Conservation (phyloP, 2,797 vertebrate species). For the Sparus aurata region DNA sequence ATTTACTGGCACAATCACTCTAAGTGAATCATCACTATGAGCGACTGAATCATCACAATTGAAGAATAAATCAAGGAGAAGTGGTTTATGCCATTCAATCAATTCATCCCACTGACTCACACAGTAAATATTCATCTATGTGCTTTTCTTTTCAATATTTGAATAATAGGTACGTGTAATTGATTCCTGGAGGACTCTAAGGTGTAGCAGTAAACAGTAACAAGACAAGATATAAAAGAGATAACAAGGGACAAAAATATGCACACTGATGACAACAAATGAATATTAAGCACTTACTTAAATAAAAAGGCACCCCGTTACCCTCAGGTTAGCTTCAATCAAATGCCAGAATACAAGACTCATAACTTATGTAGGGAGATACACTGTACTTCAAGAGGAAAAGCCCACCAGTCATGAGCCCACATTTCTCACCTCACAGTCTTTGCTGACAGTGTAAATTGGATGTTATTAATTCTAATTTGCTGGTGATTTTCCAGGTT, state of each 20-base stretch:
- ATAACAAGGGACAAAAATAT: not conserved
- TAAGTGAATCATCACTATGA: conserved; percentile 40
- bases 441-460: not conserved
- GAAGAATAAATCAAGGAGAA: conserved; percentile 21
- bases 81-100: conserved; percentile 13
- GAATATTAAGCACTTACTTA: conserved; percentile 1
- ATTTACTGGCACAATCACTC: conserved; percentile 28
- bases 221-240: not conserved
- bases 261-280: not conserved
- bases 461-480: conserved; percentile 3
- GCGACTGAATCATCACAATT: conserved; percentile 39
- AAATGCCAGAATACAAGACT: conserved; percentile 3
- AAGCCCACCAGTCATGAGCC: not conserved
- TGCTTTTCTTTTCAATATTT: not conserved
- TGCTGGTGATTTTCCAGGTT: not conserved
- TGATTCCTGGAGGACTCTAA: not conserved
- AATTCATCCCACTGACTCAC: not conserved
- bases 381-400: not conserved
- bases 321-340: conserved; percentile 7
- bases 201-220: not conserved
- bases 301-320: not conserved
- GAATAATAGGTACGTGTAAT: not conserved
- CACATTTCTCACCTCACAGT: not conserved
- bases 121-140: conserved; percentile 1
- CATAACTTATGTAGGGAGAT: conserved; percentile 2